Conservation (phyloP, 2,113 vertebrate species). For the Toxotes jaculatrix region DNA sequence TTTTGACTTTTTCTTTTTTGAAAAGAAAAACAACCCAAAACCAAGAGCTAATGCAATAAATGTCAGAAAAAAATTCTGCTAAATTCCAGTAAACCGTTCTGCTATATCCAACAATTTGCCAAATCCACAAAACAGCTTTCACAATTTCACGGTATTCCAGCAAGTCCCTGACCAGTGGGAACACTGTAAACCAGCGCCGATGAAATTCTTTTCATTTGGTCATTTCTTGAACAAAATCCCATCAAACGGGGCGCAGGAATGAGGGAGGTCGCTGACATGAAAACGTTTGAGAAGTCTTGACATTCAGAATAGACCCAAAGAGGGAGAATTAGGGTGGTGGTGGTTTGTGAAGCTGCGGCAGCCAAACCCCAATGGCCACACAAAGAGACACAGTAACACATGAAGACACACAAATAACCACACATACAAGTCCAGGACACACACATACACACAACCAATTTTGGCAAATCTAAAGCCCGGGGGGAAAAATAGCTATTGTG, state of each 20-base stretch:
- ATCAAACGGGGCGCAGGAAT: neutral
- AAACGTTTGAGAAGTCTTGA: constrained; percentile 30
- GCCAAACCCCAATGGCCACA: constrained; percentile 67
- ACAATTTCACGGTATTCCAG: constrained; percentile 28
- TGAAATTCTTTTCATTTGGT: neutral
- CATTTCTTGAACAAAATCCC: constrained; percentile 10
- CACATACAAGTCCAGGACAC: neutral
- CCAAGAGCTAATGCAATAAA: constrained; percentile 14
- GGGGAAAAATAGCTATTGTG: constrained; percentile 40
- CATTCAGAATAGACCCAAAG: constrained; percentile 39
- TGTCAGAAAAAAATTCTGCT: constrained; percentile 6
- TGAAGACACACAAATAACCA: constrained; percentile 31
- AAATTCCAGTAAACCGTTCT: constrained; percentile 20
- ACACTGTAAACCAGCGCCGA: constrained; percentile 6
- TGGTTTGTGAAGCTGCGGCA: constrained; percentile 49
- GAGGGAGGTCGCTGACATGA: constrained; percentile 10
- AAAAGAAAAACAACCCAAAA: constrained; percentile 14
- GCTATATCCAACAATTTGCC: constrained; percentile 14
- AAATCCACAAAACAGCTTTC: constrained; percentile 53
- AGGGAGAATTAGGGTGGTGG: constrained; percentile 38
- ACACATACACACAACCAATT: constrained; percentile 27
- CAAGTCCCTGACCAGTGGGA: constrained; percentile 7
- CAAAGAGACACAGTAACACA: constrained; percentile 29
- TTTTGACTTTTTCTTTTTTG: neutral
- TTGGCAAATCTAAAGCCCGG: constrained; percentile 36